Conservation (phyloP, 2,888 invertebrate genomes). For the Zelleria hepariella region DNA sequence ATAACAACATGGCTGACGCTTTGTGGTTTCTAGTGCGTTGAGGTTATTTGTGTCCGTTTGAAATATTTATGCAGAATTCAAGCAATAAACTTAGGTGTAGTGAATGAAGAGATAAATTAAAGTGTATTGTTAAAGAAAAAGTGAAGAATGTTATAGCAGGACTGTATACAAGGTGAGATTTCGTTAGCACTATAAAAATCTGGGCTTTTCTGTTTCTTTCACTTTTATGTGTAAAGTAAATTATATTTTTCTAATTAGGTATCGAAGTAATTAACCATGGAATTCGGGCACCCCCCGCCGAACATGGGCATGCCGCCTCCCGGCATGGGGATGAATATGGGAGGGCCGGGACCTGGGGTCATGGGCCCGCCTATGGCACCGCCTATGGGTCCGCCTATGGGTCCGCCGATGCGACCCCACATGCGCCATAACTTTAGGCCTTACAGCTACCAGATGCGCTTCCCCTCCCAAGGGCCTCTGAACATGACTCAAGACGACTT, state of each 20-base stretch:
- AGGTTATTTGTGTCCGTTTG: constrained; percentile 1
- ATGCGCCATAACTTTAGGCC: constrained; percentile 65
- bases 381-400: constrained; percentile 25
- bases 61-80: neutral
- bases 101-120: neutral
- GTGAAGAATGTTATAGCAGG: constrained; percentile 50
- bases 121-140: constrained; percentile 20
- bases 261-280: constrained; percentile 58
- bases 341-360: constrained; percentile 6
- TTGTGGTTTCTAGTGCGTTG: neutral
- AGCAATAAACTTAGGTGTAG: neutral
- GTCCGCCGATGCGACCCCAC: constrained; percentile 46
- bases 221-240: constrained; percentile 1
- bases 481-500: constrained; percentile 90
- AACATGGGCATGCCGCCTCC: constrained; percentile 60
- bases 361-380: constrained; percentile 8
- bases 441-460: constrained; percentile 61
- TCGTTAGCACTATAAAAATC: neutral
- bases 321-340: constrained; percentile 24
- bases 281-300: constrained; percentile 64
- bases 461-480: constrained; percentile 70
- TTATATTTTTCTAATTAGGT: constrained; percentile 60
- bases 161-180: constrained; percentile 38
- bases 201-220: neutral
- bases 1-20: constrained; percentile 9